These are phyloP conservation scores for Macroramphosus scolopax DNA, from an alignment of 2,797 vertebrate species.

Conservation along the genomic window DNA sequence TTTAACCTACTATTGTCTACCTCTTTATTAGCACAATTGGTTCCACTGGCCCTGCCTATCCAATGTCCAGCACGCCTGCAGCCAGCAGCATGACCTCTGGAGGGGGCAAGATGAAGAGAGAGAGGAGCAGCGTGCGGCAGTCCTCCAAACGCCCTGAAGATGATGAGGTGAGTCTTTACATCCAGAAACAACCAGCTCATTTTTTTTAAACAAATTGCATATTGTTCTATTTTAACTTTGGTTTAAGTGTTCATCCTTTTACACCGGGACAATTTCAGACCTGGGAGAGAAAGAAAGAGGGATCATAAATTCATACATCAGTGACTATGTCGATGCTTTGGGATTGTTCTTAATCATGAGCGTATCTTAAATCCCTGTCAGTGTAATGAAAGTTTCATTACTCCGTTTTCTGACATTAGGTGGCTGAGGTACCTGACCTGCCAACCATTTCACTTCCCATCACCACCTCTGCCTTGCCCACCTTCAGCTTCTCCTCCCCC, in stretches of 20 bases:
- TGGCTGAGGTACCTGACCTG: conserved; percentile 79
- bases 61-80: conserved; percentile 82
- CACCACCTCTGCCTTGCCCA: conserved; percentile 81
- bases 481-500: conserved; percentile 83
- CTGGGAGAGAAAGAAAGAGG: not conserved
- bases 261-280: not conserved
- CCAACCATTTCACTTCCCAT: conserved; percentile 89
- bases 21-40: conserved; percentile 66
- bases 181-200: too few relatives aligned
- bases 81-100: conserved; percentile 80
- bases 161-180: conserved; percentile 57
- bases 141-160: conserved; percentile 79
- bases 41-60: conserved; percentile 75
- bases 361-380: too few relatives aligned
- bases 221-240: too few relatives aligned
- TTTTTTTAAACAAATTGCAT: too few relatives aligned
- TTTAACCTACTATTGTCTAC: not conserved
- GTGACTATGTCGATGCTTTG: too few relatives aligned
- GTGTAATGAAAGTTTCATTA: not conserved
- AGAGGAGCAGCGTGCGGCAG: conserved; percentile 75
- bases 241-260: not conserved
- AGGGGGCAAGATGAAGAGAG: conserved; percentile 92
- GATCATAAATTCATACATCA: not conserved
- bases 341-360: too few relatives aligned
- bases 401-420: conserved; percentile 66